These are phyloP conservation scores for Drosophila mettleri DNA, from an alignment of 2,888 invertebrate species.

Conservation along the genomic window DNA sequence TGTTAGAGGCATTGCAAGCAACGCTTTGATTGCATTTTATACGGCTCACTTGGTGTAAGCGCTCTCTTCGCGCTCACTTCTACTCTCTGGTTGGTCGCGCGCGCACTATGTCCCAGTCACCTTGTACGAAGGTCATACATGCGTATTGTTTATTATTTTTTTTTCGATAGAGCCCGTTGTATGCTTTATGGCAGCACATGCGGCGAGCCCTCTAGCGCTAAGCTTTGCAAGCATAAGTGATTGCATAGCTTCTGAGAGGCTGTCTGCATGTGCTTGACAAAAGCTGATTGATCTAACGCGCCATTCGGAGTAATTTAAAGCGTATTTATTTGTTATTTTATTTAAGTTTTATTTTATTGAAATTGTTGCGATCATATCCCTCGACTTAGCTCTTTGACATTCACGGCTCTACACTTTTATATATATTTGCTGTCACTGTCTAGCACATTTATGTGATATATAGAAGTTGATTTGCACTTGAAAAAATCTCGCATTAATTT, in stretches of 20 bases:
- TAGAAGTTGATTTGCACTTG: constrained; percentile 55
- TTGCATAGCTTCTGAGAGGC: constrained; percentile 1
- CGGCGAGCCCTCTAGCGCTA: constrained; percentile 42
- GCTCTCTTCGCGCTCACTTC: background rate
- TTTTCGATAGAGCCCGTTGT: constrained; percentile 39
- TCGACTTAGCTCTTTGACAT: constrained; percentile 57
- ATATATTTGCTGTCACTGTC: constrained; percentile 41
- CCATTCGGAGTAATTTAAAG: background rate
- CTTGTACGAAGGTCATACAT: constrained; percentile 86
- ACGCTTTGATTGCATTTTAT: constrained; percentile 17
- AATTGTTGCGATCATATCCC: constrained; percentile 72
- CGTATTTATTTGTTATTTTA: constrained; percentile 44
- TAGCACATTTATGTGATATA: constrained; percentile 63
- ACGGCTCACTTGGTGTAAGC: background rate
- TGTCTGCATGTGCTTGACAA: background rate
- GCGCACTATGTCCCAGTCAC: constrained; percentile 84
- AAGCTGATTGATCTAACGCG: constrained; percentile 32
- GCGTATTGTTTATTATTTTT: constrained; percentile 77
- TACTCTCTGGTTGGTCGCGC: constrained; percentile 6
- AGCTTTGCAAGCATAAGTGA: constrained; percentile 31
- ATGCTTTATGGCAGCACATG: constrained; percentile 35
- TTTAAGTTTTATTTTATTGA: constrained; percentile 76
- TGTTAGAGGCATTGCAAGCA: constrained; percentile 28
- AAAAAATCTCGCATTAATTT: constrained; percentile 53
- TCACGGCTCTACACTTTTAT: constrained; percentile 32